Conservation (phyloP, 1,140 invertebrate species). For the Aphelenchoides fujianensis region DNA sequence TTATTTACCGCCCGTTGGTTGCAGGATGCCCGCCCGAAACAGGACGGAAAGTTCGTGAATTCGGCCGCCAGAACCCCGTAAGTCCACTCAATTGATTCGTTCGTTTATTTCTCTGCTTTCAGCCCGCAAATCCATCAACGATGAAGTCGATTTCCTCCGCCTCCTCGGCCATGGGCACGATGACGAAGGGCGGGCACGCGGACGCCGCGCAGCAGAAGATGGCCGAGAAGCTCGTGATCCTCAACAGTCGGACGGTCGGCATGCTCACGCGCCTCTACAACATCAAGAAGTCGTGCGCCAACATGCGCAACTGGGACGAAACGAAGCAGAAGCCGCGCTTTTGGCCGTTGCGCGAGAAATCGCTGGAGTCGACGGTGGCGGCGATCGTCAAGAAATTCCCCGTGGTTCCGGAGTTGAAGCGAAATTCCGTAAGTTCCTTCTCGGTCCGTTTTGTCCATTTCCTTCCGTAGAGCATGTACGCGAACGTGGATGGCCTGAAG, state of each 20-base stretch:
- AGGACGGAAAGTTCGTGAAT: no score
- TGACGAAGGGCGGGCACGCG: no score
- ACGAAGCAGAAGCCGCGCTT: conserved; percentile 91
- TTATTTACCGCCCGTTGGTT: no score
- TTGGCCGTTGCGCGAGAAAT: conserved; percentile 72
- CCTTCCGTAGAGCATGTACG: conserved; percentile 67
- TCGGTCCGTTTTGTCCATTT: conserved; percentile 15
- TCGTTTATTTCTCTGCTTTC: no score
- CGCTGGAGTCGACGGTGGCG: conserved; percentile 88
- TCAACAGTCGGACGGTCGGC: conserved; percentile 93
- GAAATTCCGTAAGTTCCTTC: conserved; percentile 63
- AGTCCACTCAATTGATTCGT: no score
- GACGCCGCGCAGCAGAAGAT: conserved; percentile 78
- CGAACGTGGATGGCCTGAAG: conserved; percentile 77
- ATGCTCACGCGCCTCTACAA: conserved; percentile 98
- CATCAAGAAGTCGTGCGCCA: conserved; percentile 79
- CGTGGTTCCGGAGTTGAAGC: conserved; percentile 82
- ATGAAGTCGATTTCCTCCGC: neutral
- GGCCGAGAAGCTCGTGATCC: conserved; percentile 91
- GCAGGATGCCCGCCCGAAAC: no score
- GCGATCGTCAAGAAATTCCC: conserved; percentile 91
- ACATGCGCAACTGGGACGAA: conserved; percentile 74
- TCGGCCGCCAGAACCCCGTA: no score
- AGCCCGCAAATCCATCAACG: no score
- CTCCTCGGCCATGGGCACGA: conserved; percentile 23